A percentile compares a stretch with the other conserved stretches of the same genome.
Conservation (phyloP, 2,888 invertebrate species). For the Sicus ferrugineus region DNA sequence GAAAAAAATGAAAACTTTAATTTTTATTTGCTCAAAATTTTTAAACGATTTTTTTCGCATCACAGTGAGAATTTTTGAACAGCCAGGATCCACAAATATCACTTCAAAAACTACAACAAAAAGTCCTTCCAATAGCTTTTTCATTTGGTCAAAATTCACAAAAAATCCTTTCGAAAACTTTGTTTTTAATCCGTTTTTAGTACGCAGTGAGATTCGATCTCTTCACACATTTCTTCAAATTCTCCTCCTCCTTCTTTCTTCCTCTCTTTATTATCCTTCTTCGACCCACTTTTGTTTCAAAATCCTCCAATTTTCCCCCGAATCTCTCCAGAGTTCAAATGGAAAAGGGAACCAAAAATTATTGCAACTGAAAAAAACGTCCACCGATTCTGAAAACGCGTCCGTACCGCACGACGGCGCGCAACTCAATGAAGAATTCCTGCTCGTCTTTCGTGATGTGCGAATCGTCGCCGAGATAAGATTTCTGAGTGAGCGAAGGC, state of each 20-base stretch:
- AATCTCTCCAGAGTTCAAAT: conserved; percentile 15
- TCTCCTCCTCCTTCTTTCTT: not conserved
- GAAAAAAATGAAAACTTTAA: conserved; percentile 12
- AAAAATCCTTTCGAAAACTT: not conserved
- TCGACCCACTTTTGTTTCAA: conserved; percentile 21
- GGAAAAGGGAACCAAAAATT: conserved; percentile 16
- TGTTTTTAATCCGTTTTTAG: not conserved
- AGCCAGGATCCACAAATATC: not conserved
- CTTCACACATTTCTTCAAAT: not conserved
- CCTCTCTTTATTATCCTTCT: not conserved
- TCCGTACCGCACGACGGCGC: conserved; percentile 64
- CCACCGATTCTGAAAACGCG: conserved; percentile 57
- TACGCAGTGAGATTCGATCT: not conserved
- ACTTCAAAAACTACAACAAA: no score
- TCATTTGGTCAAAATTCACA: no score
- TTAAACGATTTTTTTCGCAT: not conserved
- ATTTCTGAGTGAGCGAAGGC: conserved; percentile 12
- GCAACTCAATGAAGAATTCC: conserved; percentile 63
- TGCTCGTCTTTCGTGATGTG: conserved; percentile 39
- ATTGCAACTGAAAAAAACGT: conserved; percentile 37
- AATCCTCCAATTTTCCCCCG: conserved; percentile 4
- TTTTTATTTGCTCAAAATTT: not conserved
- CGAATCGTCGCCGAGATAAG: conserved; percentile 18
- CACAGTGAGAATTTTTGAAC: not conserved
- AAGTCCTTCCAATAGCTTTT: no score